A percentile compares a stretch with the other conserved stretches of the same genome.
Evolutionary conservation across 2,797 vertebrate species (phyloP).

Genomic region (Intellagama lesueurii): DNA sequence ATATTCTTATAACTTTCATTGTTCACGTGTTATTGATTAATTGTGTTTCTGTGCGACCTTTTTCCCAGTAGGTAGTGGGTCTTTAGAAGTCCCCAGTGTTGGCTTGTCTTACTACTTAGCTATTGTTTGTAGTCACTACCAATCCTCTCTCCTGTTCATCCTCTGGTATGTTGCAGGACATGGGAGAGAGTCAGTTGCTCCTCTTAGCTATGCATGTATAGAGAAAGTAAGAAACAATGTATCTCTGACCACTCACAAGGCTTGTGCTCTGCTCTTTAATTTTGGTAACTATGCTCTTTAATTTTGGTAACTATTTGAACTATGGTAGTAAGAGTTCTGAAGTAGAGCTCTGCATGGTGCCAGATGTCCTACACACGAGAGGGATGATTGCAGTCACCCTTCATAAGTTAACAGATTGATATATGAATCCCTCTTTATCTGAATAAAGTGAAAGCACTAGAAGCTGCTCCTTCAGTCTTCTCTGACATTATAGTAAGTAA

Average conservation of each 20-base stretch:
- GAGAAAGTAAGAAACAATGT: neutral
- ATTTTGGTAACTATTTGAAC: neutral
- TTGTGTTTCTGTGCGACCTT: no score
- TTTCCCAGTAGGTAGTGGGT: no score
- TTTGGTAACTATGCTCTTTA: neutral
- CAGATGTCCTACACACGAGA: neutral
- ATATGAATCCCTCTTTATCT: neutral
- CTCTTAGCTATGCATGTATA: neutral
- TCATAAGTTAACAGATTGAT: neutral
- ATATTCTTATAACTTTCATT: neutral
- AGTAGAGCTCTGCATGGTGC: neutral
- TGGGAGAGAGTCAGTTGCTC: neutral
- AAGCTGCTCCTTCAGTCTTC: neutral
- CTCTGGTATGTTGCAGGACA: neutral
- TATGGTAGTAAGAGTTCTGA: no score
- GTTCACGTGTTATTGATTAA: neutral
- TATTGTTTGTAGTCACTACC: neutral
- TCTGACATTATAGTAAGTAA: neutral
- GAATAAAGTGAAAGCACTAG: neutral
- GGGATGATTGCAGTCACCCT: neutral
- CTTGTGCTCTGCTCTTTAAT: neutral
- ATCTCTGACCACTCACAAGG: neutral
- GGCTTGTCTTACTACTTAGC: neutral
- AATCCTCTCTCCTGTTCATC: neutral
- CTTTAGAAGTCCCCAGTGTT: neutral